phyloP scores from a whole-genome alignment of 2,888 invertebrate species.

The Allolobophora icterica region DNA sequence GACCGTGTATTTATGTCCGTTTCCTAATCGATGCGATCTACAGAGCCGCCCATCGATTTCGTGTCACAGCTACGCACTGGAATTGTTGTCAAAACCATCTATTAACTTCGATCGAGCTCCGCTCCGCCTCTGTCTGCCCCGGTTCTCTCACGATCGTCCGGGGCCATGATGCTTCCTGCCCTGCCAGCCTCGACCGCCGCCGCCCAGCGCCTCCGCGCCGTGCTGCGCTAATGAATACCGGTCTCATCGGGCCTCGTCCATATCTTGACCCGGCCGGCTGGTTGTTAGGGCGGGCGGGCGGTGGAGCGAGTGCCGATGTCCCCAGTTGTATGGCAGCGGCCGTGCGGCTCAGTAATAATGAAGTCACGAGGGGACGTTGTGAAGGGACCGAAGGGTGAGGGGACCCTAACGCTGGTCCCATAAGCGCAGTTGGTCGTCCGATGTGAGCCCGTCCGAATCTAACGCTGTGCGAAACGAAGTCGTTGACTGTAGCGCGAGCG shows the following conservation, averaged over 20 bases:
- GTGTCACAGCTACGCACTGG: background rate
- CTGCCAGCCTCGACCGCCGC: background rate
- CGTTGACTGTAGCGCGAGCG: no score
- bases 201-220: background rate
- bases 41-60: background rate
- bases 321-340: background rate
- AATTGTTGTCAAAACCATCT: constrained; percentile 11
- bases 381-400: background rate
- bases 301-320: background rate
- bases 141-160: background rate
- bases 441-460: no score
- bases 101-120: background rate
- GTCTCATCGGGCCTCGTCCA: background rate
- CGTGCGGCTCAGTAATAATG: background rate
- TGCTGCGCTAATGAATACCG: constrained; percentile 29
- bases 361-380: background rate
- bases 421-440: background rate
- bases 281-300: background rate
- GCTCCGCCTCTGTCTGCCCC: background rate
- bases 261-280: background rate
- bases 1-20: no score
- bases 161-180: background rate
- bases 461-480: no score
- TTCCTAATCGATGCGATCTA: no score
- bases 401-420: background rate